These are phyloP conservation scores for Alviniconcha strummeri DNA, from an alignment of 2,888 invertebrate species.

Conservation along the genomic window DNA sequence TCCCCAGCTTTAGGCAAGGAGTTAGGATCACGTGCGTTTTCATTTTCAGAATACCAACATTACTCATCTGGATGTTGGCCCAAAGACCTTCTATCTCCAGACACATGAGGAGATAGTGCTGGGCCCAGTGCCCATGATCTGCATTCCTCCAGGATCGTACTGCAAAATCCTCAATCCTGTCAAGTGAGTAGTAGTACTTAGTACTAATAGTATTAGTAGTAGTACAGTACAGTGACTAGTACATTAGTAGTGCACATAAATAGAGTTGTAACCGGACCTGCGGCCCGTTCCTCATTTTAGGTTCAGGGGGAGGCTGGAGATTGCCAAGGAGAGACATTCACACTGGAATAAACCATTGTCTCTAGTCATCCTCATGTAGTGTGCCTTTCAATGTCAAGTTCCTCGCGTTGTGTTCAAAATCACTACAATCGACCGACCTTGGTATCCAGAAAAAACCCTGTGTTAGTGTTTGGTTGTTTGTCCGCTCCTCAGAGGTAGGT, in stretches of 20 bases:
- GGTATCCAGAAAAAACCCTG: no score
- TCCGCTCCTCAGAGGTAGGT: no score
- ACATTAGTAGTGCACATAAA: not conserved
- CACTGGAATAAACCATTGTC: no score
- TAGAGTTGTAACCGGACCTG: no score
- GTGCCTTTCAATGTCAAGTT: no score
- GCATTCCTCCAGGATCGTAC: constrained; percentile 62
- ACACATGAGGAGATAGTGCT: constrained; percentile 55
- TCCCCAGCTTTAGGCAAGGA: not conserved
- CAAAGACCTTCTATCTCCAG: constrained; percentile 56
- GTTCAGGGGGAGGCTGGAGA: no score
- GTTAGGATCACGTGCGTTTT: not conserved
- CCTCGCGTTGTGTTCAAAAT: no score
- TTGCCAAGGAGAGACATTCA: no score
- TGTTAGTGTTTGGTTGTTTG: no score
- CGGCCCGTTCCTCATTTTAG: no score
- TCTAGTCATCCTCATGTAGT: no score
- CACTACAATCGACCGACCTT: no score
- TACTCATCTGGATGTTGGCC: constrained; percentile 58
- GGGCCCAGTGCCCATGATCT: constrained; percentile 62
- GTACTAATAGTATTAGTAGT: not conserved
- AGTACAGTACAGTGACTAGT: not conserved
- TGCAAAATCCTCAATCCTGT: constrained; percentile 61
- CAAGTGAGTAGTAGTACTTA: constrained; percentile 48
- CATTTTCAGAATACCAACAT: constrained; percentile 61